phyloP scores from a whole-genome alignment of 2,888 invertebrate genomes.

The Vesta saturnalis region DNA sequence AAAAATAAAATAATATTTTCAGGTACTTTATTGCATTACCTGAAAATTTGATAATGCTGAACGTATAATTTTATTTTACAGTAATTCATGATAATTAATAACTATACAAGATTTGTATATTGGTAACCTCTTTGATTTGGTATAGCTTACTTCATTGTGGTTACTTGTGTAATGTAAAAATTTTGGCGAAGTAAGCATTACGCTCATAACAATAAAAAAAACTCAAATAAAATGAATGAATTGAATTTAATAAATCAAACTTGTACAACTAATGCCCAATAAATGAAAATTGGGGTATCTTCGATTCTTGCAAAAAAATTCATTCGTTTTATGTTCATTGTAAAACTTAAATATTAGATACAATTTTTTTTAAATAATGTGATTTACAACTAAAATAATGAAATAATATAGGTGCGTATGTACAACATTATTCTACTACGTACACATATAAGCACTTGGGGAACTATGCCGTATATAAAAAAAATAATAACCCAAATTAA shows the following conservation, averaged over 20 bases:
- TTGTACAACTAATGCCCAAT: slow-evolving; percentile 23
- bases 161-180: slow-evolving; percentile 26
- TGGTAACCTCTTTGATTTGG: slow-evolving; percentile 57
- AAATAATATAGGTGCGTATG: slow-evolving; percentile 42
- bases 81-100: slow-evolving; percentile 47
- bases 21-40: slow-evolving; percentile 62
- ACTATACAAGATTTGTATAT: slow-evolving; percentile 53
- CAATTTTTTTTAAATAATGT: slow-evolving; percentile 26
- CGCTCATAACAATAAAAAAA: slow-evolving; percentile 19
- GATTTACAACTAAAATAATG: slow-evolving; percentile 32
- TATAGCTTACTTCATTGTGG: slow-evolving; percentile 43
- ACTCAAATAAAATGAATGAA: slow-evolving; percentile 11
- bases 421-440: slow-evolving; percentile 47
- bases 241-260: no score
- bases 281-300: background rate
- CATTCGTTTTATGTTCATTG: slow-evolving; percentile 12
- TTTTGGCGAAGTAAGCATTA: slow-evolving; percentile 27
- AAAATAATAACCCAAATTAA: slow-evolving; percentile 31
- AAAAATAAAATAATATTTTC: slow-evolving; percentile 48
- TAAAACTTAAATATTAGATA: slow-evolving; percentile 22
- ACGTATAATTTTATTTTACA: slow-evolving; percentile 57
- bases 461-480: slow-evolving; percentile 44
- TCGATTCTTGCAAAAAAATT: background rate
- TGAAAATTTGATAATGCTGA: slow-evolving; percentile 56
- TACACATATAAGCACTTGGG: slow-evolving; percentile 49